phyloP scores from a whole-genome alignment of 2,113 vertebrate genomes.

The Gasterosteus nipponicus region DNA sequence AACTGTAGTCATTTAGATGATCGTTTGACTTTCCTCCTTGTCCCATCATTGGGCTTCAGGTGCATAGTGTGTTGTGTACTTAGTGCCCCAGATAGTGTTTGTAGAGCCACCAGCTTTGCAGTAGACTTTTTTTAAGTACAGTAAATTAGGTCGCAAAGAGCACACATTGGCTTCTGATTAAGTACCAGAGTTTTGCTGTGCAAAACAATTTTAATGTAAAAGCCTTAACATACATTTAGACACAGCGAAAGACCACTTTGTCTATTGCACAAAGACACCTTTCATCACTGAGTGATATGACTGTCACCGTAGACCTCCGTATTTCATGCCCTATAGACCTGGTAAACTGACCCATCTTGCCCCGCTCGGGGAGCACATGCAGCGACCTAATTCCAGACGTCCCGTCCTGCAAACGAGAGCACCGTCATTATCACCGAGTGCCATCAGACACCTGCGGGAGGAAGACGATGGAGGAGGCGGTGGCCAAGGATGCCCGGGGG shows the following conservation, averaged over 20 bases:
- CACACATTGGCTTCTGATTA: slow-evolving; percentile 17
- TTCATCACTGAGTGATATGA: slow-evolving; percentile 20
- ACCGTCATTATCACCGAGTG: slow-evolving; percentile 77
- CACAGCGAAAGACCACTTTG: not conserved
- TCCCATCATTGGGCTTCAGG: not conserved
- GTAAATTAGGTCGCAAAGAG: slow-evolving; percentile 1
- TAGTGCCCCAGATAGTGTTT: not conserved
- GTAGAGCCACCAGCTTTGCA: not conserved
- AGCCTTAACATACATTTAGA: not conserved
- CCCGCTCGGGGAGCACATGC: slow-evolving; percentile 63
- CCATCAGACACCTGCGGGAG: slow-evolving; percentile 81
- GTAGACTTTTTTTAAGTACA: not conserved
- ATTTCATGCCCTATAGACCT: slow-evolving; percentile 67
- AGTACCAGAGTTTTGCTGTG: not conserved
- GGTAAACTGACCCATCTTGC: slow-evolving; percentile 71
- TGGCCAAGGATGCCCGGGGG: slow-evolving; percentile 53
- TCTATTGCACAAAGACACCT: slow-evolving; percentile 8
- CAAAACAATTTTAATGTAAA: not conserved
- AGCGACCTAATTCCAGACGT: slow-evolving; percentile 68
- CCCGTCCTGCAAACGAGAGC: slow-evolving; percentile 69
- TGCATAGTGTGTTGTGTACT: not conserved
- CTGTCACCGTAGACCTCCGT: slow-evolving; percentile 58
- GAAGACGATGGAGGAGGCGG: slow-evolving; percentile 53
- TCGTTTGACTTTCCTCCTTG: not conserved
- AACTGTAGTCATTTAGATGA: not conserved